Conservation (phyloP, 2,888 invertebrate species). For the Chaetogeoica ovagalla region DNA sequence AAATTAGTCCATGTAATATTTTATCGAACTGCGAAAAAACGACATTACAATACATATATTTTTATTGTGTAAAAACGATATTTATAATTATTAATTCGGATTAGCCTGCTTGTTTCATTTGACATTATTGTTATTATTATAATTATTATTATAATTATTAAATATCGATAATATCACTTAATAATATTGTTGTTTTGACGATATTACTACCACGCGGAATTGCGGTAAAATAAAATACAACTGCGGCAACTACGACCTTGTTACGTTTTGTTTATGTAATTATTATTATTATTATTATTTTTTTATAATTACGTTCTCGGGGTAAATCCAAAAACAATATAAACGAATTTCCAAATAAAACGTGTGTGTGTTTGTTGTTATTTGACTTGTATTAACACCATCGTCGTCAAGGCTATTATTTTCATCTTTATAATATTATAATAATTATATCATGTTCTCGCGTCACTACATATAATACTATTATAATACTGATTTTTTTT, state of each 20-base stretch:
- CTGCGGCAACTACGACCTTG: not conserved
- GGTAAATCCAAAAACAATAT: not conserved
- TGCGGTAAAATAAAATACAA: not conserved
- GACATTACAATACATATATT: no score
- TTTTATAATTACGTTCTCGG: not conserved
- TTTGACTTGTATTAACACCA: not conserved
- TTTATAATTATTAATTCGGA: not conserved
- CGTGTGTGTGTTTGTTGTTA: not conserved
- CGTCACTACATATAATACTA: no score
- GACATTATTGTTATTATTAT: no score
- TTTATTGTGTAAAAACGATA: no score
- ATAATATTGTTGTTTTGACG: not conserved
- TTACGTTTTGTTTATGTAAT: not conserved
- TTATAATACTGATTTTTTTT: no score
- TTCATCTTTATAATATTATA: not conserved
- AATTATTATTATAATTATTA: no score
- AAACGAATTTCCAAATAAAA: not conserved
- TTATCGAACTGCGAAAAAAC: no score
- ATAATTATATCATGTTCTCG: no score
- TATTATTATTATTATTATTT: not conserved
- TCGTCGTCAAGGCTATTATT: conserved; percentile 7
- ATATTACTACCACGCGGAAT: no score
- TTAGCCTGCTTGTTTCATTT: not conserved
- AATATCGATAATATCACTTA: no score
- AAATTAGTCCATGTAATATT: no score